phyloP scores from a whole-genome alignment of 1,140 invertebrate genomes.

The Orchestia grillus region DNA sequence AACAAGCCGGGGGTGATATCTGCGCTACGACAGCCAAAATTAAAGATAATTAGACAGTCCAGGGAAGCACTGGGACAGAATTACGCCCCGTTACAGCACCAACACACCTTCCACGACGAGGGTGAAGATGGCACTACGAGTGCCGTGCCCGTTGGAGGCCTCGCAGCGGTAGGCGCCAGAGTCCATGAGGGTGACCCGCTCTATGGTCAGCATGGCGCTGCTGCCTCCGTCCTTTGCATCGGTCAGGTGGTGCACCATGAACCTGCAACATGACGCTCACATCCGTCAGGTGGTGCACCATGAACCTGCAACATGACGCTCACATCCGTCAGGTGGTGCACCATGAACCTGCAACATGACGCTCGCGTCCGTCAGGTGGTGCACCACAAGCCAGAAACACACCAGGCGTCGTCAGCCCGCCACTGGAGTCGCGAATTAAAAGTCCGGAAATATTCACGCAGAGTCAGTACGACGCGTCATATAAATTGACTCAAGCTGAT shows the following conservation, averaged over 20 bases:
- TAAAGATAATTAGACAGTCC: too few species aligned
- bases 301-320: slow-evolving; percentile 63
- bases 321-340: slow-evolving; percentile 60
- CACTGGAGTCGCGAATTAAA: neutral
- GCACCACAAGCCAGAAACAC: slow-evolving; percentile 66
- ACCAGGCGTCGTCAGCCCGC: neutral
- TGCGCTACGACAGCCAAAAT: too few species aligned
- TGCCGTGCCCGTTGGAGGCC: slow-evolving; percentile 72
- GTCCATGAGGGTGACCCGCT: slow-evolving; percentile 71
- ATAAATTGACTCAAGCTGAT: neutral
- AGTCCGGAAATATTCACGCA: neutral
- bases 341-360: slow-evolving; percentile 64
- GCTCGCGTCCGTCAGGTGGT: slow-evolving; percentile 53
- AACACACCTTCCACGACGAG: slow-evolving; percentile 73
- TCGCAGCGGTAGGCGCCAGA: slow-evolving; percentile 73
- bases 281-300: slow-evolving; percentile 61
- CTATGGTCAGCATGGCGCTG: slow-evolving; percentile 70
- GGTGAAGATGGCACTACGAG: slow-evolving; percentile 72
- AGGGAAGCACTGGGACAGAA: too few species aligned
- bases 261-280: slow-evolving; percentile 62
- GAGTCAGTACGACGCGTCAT: neutral
- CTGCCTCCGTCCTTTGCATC: slow-evolving; percentile 68
- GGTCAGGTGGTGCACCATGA: slow-evolving; percentile 62
- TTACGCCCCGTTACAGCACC: neutral
- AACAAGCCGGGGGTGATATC: too few species aligned